Conservation (phyloP, 2,888 invertebrate species). For the Apamea monoglypha region DNA sequence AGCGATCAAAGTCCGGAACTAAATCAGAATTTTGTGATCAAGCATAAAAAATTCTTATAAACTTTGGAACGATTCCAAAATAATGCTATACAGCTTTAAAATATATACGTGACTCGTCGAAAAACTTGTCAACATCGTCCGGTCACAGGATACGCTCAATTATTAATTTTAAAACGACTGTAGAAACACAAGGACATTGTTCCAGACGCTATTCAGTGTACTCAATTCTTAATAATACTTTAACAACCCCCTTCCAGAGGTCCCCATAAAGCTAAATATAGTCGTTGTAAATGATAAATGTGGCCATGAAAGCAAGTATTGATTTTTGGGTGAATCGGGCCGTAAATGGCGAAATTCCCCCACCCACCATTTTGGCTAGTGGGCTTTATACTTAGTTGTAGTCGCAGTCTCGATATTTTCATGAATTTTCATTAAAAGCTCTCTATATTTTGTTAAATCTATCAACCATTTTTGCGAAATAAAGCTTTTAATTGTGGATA, state of each 20-base stretch:
- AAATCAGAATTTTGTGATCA: constrained; percentile 2
- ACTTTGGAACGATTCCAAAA: constrained; percentile 40
- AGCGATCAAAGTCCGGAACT: background rate
- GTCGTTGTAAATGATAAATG: constrained; percentile 29
- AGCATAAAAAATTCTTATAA: constrained; percentile 1
- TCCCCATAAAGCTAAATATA: constrained; percentile 22
- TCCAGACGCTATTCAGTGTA: background rate
- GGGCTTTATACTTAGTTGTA: background rate
- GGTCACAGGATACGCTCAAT: constrained; percentile 32
- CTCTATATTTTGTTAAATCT: background rate
- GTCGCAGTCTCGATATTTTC: constrained; percentile 7
- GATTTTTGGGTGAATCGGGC: constrained; percentile 44
- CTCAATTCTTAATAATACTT: background rate
- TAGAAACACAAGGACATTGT: background rate
- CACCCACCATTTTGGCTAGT: constrained; percentile 18
- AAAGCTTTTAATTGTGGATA: background rate
- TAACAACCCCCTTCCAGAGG: background rate
- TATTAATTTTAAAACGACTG: constrained; percentile 19
- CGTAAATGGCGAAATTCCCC: constrained; percentile 28
- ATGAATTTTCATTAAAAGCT: background rate
- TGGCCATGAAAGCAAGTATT: constrained; percentile 53
- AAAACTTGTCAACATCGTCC: constrained; percentile 7
- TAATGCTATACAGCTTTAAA: background rate
- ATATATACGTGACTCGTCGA: constrained; percentile 18
- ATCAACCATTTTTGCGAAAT: background rate